A percentile compares a stretch with the other conserved stretches of the same genome.
Evolutionary conservation across 2,888 invertebrate genomes (phyloP).

Genomic region (Nomada hirtipes): DNA sequence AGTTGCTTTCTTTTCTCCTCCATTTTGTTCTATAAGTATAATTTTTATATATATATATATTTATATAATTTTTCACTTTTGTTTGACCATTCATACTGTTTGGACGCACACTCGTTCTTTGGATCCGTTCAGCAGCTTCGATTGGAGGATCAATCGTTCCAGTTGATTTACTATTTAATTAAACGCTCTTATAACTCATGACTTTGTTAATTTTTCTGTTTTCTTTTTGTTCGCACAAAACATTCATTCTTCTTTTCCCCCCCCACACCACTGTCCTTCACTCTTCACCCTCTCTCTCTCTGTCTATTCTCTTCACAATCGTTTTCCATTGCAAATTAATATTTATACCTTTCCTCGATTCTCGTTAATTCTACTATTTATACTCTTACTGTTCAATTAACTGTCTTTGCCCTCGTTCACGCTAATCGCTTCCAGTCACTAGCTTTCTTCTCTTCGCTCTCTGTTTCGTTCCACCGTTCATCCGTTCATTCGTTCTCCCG

Average conservation of each 20-base stretch:
- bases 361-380: conserved; percentile 45
- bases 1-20: conserved; percentile 51
- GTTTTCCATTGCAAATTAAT: conserved; percentile 38
- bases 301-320: not conserved
- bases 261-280: conserved; percentile 21
- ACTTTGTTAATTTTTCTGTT: conserved; percentile 32
- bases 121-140: conserved; percentile 45
- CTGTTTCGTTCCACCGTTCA: not conserved
- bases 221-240: conserved; percentile 72
- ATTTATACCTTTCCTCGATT: conserved; percentile 55
- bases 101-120: conserved; percentile 17
- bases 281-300: not conserved
- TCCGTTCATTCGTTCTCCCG: conserved; percentile 4
- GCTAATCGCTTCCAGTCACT: not conserved
- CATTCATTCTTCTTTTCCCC: conserved; percentile 67
- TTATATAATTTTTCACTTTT: conserved; percentile 47
- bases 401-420: not conserved
- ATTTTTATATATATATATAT: conserved; percentile 48
- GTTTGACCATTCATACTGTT: conserved; percentile 22
- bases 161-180: not conserved
- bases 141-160: conserved; percentile 25
- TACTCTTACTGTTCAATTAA: conserved; percentile 15
- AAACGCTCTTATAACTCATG: conserved; percentile 47
- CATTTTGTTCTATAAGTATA: conserved; percentile 42
- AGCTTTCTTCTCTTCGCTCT: not conserved